Conservation (phyloP, 2,113 vertebrate species). For the Amazona vittata region DNA sequence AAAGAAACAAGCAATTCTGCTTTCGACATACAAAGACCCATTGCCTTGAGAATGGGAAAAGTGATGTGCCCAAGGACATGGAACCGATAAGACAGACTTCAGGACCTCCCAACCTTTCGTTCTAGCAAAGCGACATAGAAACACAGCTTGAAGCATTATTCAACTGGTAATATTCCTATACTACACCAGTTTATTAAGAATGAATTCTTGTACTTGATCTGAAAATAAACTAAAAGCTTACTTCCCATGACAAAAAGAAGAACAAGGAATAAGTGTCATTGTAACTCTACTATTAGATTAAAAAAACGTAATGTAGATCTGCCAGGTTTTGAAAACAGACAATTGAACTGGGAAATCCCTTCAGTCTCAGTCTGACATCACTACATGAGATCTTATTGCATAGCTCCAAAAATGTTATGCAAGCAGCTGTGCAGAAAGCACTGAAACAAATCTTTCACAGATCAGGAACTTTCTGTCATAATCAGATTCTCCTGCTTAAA, state of each 20-base stretch:
- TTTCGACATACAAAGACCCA: neutral
- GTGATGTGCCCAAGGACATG: neutral
- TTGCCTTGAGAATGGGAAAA: neutral
- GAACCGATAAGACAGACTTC: neutral
- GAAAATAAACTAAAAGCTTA: neutral
- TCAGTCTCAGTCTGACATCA: neutral
- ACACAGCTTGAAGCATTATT: neutral
- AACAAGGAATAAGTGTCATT: neutral
- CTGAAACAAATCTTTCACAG: neutral
- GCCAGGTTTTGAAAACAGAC: neutral
- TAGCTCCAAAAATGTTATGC: neutral
- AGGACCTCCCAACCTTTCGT: neutral
- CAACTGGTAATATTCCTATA: neutral
- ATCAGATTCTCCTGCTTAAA: neutral
- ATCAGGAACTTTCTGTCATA: neutral
- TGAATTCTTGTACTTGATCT: neutral
- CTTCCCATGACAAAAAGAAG: neutral
- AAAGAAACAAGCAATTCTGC: neutral
- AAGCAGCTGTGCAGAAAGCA: neutral
- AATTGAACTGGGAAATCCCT: neutral
- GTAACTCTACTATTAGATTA: neutral
- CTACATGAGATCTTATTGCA: neutral
- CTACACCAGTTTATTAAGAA: neutral
- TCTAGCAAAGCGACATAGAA: neutral
- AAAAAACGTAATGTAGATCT: neutral